Base-by-base conservation (phyloP, 2,797 vertebrate species). In the Enteromius afrohamiltoni region DNA sequence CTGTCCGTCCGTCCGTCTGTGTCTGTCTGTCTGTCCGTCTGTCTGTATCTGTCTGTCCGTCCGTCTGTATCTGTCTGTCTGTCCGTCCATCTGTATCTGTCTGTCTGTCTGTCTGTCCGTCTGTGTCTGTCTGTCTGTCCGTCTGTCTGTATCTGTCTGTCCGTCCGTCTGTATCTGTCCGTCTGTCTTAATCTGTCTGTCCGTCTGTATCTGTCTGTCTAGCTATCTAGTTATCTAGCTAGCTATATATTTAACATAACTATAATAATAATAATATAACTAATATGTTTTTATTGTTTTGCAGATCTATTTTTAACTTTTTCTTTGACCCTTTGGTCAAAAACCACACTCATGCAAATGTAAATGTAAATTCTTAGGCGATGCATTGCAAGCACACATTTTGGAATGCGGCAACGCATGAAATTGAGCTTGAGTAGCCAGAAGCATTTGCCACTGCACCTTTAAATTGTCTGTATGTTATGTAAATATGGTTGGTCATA, bases 381-480 rank as follows among this genome's bases (percentile, higher is more conserved):
- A 11, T 34, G 17, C 16, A 13, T 51, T 51, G 29, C 26, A 51
- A 34, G 17, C 47, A 13, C 49, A 34, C 17, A 21, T 73, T 34
- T 53, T 49, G 49, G 10, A 73, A 51, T 31, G 70, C 45, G 49
- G 47, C 40, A 73, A 51, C 1, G 9, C 45, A 73, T 73, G 26
- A 73, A 51, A 51, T 73, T 73, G 17, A 73, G 47, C 70, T 51
- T 21, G 2, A 19, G 9, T 21, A 51, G 17, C 26, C 26, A 51
- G n/a, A 71, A 71, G 23, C 45, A 0, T 49, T 21, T 17, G 0
- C 9, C 13, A 6, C 17, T 31, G 45, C 26, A 51, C 45, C 26
- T 73, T 73, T 73, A 73, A 19, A 74, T 53, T 34, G 2, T 53
- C 70, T 74, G 10, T 34, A 21, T 13, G 26, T 73, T 51, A 34